These are phyloP conservation scores for Gambusia holbrooki DNA, from an alignment of 2,113 vertebrate species.

Conservation along the genomic window DNA sequence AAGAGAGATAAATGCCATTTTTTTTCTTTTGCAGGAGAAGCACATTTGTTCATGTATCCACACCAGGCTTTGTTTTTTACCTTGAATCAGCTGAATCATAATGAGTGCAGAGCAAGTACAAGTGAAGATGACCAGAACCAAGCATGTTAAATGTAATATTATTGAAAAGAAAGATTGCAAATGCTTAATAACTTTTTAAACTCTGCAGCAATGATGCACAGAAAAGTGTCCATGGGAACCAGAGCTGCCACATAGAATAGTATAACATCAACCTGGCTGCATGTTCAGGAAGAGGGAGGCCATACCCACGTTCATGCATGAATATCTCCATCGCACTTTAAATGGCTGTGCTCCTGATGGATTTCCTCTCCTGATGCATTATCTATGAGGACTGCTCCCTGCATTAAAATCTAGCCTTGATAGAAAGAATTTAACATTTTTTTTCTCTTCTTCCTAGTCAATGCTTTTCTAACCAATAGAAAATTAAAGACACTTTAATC, in stretches of 20 bases:
- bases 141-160: slow-evolving; percentile 45
- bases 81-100: slow-evolving; percentile 46
- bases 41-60: slow-evolving; percentile 53
- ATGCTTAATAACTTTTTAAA: slow-evolving; percentile 37
- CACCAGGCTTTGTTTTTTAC: slow-evolving; percentile 42
- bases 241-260: slow-evolving; percentile 29
- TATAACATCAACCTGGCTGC: slow-evolving; percentile 36
- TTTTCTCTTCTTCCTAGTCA: slow-evolving; percentile 35
- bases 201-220: slow-evolving; percentile 19
- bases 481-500: slow-evolving; percentile 45
- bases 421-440: slow-evolving; percentile 44
- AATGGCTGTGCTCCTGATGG: slow-evolving; percentile 72
- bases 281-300: slow-evolving; percentile 36
- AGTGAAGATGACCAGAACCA: slow-evolving; percentile 21
- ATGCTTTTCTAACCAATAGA: slow-evolving; percentile 40
- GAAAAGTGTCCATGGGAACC: slow-evolving; percentile 20
- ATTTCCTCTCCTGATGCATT: slow-evolving; percentile 74
- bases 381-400: slow-evolving; percentile 71
- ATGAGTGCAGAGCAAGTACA: neutral
- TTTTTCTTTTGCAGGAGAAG: slow-evolving; percentile 54
- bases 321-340: slow-evolving; percentile 66
- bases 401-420: slow-evolving; percentile 50
- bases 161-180: slow-evolving; percentile 19
- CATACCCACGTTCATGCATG: slow-evolving; percentile 50
- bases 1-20: slow-evolving; percentile 76